Conservation (phyloP, 2,888 invertebrate species). For the Mimachlamys varia region DNA sequence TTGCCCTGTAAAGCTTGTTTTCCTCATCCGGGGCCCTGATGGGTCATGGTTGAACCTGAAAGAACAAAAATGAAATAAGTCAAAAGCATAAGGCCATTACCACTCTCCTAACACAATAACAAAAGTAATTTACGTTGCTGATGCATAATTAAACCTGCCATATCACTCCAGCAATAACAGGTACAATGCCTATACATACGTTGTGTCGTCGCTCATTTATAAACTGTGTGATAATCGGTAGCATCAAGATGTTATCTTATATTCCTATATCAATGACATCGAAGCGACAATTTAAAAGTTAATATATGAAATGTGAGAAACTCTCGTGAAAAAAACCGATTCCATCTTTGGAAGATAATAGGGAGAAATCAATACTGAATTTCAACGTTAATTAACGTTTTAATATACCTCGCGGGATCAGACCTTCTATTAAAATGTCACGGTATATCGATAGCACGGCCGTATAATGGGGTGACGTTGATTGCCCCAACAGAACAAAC, state of each 20-base stretch:
- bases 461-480: not conserved
- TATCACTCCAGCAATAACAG: no score
- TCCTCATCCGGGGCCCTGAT: not conserved
- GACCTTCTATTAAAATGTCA: not conserved
- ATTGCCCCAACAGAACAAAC: not conserved
- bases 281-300: not conserved
- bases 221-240: no score
- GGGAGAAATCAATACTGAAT: not conserved
- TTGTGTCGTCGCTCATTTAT: no score
- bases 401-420: constrained; percentile 1
- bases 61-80: not conserved
- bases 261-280: not conserved
- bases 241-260: no score
- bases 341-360: not conserved
- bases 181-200: no score
- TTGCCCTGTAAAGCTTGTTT: not conserved
- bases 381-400: not conserved
- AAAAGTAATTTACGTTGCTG: no score
- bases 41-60: not conserved
- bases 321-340: not conserved
- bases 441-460: not conserved
- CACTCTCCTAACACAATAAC: not conserved
- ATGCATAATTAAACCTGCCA: no score
- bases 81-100: not conserved
- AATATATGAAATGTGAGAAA: not conserved